These are phyloP conservation scores for Sinocyclocheilus anophthalmus DNA, from an alignment of 2,113 vertebrate species.

Conservation along the genomic window DNA sequence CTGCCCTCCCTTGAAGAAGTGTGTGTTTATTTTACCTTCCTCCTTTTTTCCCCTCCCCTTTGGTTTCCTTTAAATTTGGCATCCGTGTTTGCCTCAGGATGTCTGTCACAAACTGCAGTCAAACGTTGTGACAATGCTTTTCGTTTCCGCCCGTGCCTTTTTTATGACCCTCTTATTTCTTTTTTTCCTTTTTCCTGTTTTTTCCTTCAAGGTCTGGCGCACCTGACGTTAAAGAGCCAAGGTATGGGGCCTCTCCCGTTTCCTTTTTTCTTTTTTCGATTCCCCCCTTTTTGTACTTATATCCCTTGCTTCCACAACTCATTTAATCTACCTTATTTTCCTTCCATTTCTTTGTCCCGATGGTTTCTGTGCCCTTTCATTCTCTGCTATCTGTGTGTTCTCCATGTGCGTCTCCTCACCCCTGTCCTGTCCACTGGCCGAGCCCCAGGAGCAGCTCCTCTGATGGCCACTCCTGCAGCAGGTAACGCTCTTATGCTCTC, in stretches of 20 bases:
- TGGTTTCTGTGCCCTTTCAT: conserved; percentile 76
- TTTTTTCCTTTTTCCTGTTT: conserved; percentile 81
- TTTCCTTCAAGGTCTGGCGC: conserved; percentile 87
- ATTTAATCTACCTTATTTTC: conserved; percentile 16
- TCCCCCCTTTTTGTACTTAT: conserved; percentile 39
- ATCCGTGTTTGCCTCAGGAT: conserved; percentile 82
- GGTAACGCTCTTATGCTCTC: conserved; percentile 78
- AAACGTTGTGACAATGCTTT: conserved; percentile 86
- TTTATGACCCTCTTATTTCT: conserved; percentile 84
- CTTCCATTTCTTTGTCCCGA: conserved; percentile 66
- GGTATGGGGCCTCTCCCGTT: conserved; percentile 79
- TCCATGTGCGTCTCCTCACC: conserved; percentile 79
- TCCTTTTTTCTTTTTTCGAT: conserved; percentile 60
- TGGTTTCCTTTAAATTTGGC: conserved; percentile 72
- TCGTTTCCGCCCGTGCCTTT: conserved; percentile 77
- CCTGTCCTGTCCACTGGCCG: conserved; percentile 83
- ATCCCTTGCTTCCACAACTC: conserved; percentile 36
- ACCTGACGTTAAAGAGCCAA: conserved; percentile 85
- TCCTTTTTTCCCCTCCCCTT: conserved; percentile 70
- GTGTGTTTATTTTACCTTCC: conserved; percentile 58
- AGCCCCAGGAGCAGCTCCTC: conserved; percentile 80
- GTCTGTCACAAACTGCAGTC: conserved; percentile 88
- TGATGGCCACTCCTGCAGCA: conserved; percentile 78
- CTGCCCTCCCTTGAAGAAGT: conserved; percentile 54
- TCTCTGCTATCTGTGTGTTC: conserved; percentile 65